These are phyloP conservation scores for Eucidaris tribuloides DNA, from an alignment of 35 echinoderm and acorn worm species.

Conservation along the genomic window DNA sequence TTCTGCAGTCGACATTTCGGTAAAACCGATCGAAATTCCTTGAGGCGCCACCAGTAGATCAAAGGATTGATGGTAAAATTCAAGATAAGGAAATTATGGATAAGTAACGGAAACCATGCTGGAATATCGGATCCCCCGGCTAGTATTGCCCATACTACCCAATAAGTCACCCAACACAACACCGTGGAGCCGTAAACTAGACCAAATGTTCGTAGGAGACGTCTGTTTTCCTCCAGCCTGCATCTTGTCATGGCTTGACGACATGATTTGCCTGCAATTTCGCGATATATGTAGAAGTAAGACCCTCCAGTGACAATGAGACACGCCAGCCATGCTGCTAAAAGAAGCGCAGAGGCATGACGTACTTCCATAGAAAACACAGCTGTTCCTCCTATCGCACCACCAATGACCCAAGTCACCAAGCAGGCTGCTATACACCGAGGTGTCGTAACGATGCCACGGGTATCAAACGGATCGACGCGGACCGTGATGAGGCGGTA, in stretches of 20 bases:
- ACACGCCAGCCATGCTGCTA: too few relatives aligned
- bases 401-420: too few relatives aligned
- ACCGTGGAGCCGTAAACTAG: not conserved
- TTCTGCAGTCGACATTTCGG: too few relatives aligned
- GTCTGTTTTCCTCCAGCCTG: not conserved
- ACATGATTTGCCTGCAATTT: not conserved
- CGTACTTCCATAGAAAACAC: too few relatives aligned
- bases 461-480: too few relatives aligned
- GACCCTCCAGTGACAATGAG: not conserved
- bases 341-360: too few relatives aligned
- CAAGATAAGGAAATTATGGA: not conserved
- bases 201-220: not conserved
- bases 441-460: too few relatives aligned
- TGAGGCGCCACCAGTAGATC: not conserved
- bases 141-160: not conserved
- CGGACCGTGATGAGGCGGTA: too few relatives aligned
- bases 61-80: not conserved
- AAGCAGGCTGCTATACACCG: too few relatives aligned
- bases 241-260: not conserved
- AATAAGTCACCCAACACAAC: not conserved
- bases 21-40: not conserved
- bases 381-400: too few relatives aligned
- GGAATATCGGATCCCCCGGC: not conserved
- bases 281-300: not conserved
- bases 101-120: not conserved